These are phyloP conservation scores for Microcebus lehilahytsara DNA, from an alignment of 2,113 vertebrate species.

Conservation along the genomic window DNA sequence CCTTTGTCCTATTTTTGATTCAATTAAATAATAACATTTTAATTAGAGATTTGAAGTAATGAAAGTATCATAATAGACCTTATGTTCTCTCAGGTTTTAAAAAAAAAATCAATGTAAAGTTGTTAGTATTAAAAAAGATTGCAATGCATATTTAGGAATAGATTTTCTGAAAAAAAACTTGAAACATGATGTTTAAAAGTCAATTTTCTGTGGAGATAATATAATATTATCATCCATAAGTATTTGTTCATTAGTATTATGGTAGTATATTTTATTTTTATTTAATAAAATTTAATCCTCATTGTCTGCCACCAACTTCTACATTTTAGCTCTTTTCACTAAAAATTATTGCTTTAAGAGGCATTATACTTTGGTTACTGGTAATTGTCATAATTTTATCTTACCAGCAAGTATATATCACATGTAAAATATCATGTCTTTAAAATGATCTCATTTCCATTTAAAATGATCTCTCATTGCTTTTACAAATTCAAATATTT, in stretches of 20 bases:
- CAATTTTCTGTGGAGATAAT: neutral
- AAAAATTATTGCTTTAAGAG: neutral
- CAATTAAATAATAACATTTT: constrained; percentile 75
- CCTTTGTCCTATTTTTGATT: constrained; percentile 62
- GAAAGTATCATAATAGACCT: constrained; percentile 67
- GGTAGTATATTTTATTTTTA: neutral
- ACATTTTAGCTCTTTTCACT: constrained; percentile 15
- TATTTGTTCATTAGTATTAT: neutral
- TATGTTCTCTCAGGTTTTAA: constrained; percentile 61
- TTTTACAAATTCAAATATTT: constrained; percentile 69
- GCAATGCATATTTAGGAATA: neutral
- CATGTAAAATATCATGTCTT: neutral
- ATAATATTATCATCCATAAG: neutral
- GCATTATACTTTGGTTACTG: neutral
- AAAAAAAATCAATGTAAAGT: constrained; percentile 62
- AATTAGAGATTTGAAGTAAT: constrained; percentile 67
- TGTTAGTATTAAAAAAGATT: constrained; percentile 73
- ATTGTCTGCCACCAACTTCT: neutral
- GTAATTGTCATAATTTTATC: neutral
- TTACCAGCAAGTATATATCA: neutral
- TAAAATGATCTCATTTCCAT: constrained; percentile 4
- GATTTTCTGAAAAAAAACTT: constrained; percentile 27
- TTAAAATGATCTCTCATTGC: constrained; percentile 60
- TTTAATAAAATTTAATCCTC: neutral
- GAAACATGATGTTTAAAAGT: constrained; percentile 42